These are phyloP conservation scores for Hemibagrus wyckioides DNA, from an alignment of 2,113 vertebrate species.

Conservation along the genomic window DNA sequence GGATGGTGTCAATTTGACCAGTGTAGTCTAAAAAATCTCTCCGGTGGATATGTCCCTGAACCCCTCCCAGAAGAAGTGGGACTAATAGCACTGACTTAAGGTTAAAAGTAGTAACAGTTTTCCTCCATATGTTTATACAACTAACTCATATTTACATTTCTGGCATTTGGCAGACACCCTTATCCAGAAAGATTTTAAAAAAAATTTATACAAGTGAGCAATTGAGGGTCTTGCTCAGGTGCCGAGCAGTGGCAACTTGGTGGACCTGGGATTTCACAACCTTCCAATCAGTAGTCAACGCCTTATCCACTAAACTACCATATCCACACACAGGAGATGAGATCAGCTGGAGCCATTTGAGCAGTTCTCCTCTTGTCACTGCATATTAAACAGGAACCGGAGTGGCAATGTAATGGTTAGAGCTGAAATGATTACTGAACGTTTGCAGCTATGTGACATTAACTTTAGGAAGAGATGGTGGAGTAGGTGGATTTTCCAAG, in stretches of 20 bases:
- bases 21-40: background rate
- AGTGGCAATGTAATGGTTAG: constrained; percentile 15
- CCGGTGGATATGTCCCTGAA: background rate
- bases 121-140: background rate
- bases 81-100: background rate
- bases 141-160: too few relatives aligned
- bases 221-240: too few relatives aligned
- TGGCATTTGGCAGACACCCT: too few relatives aligned
- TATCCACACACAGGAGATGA: constrained; percentile 27
- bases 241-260: too few relatives aligned
- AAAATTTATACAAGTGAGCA: too few relatives aligned
- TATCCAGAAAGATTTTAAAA: too few relatives aligned
- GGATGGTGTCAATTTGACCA: background rate
- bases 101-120: background rate
- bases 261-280: too few relatives aligned
- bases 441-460: background rate
- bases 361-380: constrained; percentile 34
- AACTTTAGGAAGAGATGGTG: background rate
- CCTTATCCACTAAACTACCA: too few relatives aligned
- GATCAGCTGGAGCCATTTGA: constrained; percentile 26
- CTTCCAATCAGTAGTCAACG: too few relatives aligned
- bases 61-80: background rate
- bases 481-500: background rate
- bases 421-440: constrained; percentile 31
- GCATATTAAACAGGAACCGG: constrained; percentile 41